phyloP scores from a whole-genome alignment of 1,140 invertebrate species.

The Aphis gossypii region DNA sequence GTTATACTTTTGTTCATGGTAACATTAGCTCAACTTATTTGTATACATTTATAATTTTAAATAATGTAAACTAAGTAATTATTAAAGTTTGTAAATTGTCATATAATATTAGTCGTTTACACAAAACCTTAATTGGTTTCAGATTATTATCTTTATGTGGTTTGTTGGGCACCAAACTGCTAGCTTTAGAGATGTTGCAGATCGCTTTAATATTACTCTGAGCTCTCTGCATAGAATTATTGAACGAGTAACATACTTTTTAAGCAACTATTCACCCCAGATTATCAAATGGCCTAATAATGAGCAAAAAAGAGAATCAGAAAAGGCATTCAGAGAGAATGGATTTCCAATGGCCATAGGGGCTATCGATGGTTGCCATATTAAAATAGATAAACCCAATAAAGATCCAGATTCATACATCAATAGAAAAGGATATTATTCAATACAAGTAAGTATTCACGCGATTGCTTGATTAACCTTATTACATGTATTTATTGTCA shows the following conservation, averaged over 20 bases:
- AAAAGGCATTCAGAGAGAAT: not conserved
- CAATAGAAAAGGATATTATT: too few species aligned
- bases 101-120: too few species aligned
- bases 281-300: conserved; percentile 1
- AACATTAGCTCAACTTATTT: too few species aligned
- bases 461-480: too few species aligned
- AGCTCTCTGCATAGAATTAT: conserved; percentile 62
- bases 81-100: too few species aligned
- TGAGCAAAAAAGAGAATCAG: not conserved
- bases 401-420: conserved; percentile 57
- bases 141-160: conserved; percentile 62
- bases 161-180: conserved; percentile 63
- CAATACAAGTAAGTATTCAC: too few species aligned
- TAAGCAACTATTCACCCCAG: not conserved
- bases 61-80: too few species aligned
- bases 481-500: too few species aligned
- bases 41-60: too few species aligned
- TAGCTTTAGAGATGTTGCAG: conserved; percentile 62
- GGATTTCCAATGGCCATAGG: conserved; percentile 59
- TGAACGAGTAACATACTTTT: conserved; percentile 45
- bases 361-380: conserved; percentile 62
- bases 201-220: conserved; percentile 62
- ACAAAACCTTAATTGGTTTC: not conserved
- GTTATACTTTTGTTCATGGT: too few species aligned
- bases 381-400: conserved; percentile 61